Conservation (phyloP, 2,888 invertebrate species). For the Quadroppia sp. region DNA sequence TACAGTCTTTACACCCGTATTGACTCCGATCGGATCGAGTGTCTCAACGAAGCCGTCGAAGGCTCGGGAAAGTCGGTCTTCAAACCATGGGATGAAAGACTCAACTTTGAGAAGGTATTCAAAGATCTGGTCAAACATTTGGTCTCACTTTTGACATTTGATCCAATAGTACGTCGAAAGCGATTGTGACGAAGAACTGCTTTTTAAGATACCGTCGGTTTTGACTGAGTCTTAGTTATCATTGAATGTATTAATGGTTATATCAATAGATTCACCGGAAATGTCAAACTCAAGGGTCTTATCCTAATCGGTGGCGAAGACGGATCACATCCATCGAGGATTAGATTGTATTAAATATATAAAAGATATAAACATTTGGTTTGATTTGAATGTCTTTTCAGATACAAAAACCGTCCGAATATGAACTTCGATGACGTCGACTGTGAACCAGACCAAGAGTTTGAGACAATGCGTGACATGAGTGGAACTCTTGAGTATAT, state of each 20-base stretch:
- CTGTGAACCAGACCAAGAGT: constrained; percentile 75
- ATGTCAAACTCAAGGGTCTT: constrained; percentile 89
- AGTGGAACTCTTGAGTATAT: constrained; percentile 79
- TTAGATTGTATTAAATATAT: constrained; percentile 69
- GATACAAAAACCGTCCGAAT: constrained; percentile 85
- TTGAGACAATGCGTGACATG: constrained; percentile 75
- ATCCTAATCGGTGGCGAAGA: constrained; percentile 85
- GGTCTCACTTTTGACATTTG: constrained; percentile 43
- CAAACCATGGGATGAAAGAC: constrained; percentile 82
- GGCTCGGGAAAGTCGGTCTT: constrained; percentile 84
- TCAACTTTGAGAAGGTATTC: constrained; percentile 68
- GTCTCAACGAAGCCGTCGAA: constrained; percentile 81
- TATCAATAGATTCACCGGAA: constrained; percentile 72
- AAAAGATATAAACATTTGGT: neutral
- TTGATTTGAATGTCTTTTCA: neutral
- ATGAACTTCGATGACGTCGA: constrained; percentile 87
- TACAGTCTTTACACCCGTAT: constrained; percentile 86
- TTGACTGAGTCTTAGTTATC: neutral
- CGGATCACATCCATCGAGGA: constrained; percentile 74
- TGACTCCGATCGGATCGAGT: constrained; percentile 76
- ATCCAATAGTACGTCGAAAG: constrained; percentile 78
- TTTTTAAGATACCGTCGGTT: constrained; percentile 86
- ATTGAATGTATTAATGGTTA: constrained; percentile 39
- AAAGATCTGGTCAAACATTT: neutral
- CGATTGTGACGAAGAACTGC: constrained; percentile 89